Evolutionary conservation across 2,113 vertebrate genomes (phyloP).

Genomic region (Leucosticte australis): DNA sequence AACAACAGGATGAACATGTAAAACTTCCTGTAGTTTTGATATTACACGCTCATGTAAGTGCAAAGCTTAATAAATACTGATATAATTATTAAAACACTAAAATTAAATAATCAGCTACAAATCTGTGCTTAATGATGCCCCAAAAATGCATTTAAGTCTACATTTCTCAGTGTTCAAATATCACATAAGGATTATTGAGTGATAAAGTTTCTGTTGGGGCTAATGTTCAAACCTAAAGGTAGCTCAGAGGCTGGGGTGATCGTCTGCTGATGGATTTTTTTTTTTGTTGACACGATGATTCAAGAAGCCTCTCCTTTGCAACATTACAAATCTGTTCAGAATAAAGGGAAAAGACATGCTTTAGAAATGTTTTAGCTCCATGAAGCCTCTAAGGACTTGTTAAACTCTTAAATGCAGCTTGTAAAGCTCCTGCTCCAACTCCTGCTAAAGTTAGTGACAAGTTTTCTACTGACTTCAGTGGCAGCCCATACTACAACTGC

Average conservation of each 20-base stretch:
- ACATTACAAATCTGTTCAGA: constrained; percentile 32
- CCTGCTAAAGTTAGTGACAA: not conserved
- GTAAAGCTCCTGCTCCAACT: not conserved
- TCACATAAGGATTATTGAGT: not conserved
- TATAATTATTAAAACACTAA: not conserved
- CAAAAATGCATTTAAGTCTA: constrained; percentile 22
- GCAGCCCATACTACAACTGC: constrained; percentile 6
- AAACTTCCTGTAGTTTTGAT: not conserved
- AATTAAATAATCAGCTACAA: not conserved
- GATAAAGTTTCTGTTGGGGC: not conserved
- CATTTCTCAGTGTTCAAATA: not conserved
- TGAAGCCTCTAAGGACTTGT: constrained; percentile 50
- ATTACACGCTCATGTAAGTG: not conserved
- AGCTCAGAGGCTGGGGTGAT: not conserved
- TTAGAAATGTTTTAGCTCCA: constrained; percentile 52
- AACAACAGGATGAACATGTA: not conserved
- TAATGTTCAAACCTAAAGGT: not conserved
- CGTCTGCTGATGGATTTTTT: not conserved
- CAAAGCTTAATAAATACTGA: not conserved
- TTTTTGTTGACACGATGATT: constrained; percentile 32
- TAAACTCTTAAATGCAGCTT: constrained; percentile 27
- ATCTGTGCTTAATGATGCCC: not conserved
- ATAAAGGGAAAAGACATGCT: constrained; percentile 32
- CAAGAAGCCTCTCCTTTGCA: constrained; percentile 49
- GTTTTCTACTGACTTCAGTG: not conserved